Conservation (phyloP, 2,888 invertebrate genomes). For the Drosophila neutralis region DNA sequence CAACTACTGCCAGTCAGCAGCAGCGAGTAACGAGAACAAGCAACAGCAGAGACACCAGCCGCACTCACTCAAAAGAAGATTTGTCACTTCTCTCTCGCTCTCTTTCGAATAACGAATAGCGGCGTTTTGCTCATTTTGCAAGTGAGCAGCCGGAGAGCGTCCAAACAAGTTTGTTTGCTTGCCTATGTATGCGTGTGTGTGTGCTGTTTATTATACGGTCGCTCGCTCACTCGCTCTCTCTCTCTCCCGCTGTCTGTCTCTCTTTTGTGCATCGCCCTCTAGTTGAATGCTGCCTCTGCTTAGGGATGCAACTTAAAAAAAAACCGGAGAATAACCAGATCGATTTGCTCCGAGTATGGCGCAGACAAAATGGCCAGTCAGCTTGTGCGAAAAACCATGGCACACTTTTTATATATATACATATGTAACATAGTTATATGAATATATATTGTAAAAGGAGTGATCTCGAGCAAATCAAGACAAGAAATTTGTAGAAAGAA, state of each 20-base stretch:
- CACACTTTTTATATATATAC: constrained; percentile 13
- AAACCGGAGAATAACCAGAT: constrained; percentile 68
- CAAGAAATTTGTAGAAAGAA: constrained; percentile 41
- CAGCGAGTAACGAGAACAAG: constrained; percentile 51
- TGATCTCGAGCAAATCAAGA: constrained; percentile 26
- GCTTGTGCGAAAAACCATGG: constrained; percentile 16
- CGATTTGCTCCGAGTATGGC: constrained; percentile 56
- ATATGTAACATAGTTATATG: background rate
- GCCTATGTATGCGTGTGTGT: constrained; percentile 38
- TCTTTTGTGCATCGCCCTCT: constrained; percentile 61
- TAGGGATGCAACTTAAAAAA: constrained; percentile 72
- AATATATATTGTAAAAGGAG: background rate
- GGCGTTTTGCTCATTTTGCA: constrained; percentile 76
- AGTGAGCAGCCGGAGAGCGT: constrained; percentile 46
- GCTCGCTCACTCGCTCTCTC: constrained; percentile 23
- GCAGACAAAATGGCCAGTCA: constrained; percentile 55
- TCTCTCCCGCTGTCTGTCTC: constrained; percentile 39
- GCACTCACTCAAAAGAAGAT: constrained; percentile 62
- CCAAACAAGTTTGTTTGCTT: constrained; percentile 71
- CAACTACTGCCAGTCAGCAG: constrained; percentile 37
- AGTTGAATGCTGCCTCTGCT: constrained; percentile 57
- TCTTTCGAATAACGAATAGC: constrained; percentile 54
- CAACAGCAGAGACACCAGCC: background rate
- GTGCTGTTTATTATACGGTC: constrained; percentile 54
- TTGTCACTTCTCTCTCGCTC: constrained; percentile 44